Evolutionary conservation across 2,888 invertebrate genomes (phyloP).

Genomic region (Leucoma salicis): DNA sequence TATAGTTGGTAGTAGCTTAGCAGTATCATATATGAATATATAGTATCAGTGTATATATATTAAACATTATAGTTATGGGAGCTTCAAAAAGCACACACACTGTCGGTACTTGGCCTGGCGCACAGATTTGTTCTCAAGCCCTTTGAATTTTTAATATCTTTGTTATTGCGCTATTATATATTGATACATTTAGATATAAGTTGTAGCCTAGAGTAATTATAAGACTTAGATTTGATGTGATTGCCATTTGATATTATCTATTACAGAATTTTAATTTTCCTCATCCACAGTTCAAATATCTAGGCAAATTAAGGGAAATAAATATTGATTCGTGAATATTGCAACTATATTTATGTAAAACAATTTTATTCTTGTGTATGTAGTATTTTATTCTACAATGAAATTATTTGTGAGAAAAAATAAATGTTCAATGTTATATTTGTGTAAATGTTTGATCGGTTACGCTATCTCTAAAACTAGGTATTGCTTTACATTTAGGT

Average conservation of each 20-base stretch:
- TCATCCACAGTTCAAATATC: constrained; percentile 14
- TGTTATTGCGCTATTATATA: background rate
- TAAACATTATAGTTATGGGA: too few relatives aligned
- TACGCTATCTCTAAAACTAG: constrained; percentile 51
- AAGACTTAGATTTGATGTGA: constrained; percentile 56
- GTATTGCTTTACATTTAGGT: constrained; percentile 76
- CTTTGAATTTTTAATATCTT: background rate
- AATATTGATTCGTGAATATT: constrained; percentile 1
- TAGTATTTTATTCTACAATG: constrained; percentile 35
- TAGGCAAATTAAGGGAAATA: constrained; percentile 4
- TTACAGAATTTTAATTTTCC: constrained; percentile 25
- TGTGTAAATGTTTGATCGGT: constrained; percentile 58
- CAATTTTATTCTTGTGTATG: background rate
- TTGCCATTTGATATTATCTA: constrained; percentile 41
- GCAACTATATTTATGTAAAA: background rate
- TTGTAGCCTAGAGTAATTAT: constrained; percentile 24
- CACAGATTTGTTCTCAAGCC: constrained; percentile 12
- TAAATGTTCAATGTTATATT: constrained; percentile 66
- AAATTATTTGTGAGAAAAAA: constrained; percentile 50
- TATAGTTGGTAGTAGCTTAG: too few relatives aligned
- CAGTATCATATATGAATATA: too few relatives aligned
- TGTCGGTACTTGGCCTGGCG: too few relatives aligned
- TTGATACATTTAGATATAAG: constrained; percentile 26
- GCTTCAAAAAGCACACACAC: too few relatives aligned
- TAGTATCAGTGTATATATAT: too few relatives aligned